Conservation (phyloP, 37 sponge, comb jelly and placozoan genomes). For the Tethya wilhelma region DNA sequence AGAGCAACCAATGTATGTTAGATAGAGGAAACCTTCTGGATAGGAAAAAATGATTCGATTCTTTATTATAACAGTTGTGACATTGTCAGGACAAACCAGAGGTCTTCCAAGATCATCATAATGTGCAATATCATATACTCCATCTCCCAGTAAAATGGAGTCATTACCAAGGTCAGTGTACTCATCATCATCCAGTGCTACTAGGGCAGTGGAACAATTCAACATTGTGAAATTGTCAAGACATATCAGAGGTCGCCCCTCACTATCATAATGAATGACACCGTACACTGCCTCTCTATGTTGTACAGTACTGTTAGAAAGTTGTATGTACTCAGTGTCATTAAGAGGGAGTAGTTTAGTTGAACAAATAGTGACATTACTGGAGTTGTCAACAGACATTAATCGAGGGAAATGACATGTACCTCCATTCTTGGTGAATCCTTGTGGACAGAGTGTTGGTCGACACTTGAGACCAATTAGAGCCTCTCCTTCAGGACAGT, state of each 20-base stretch:
- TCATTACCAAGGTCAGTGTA: conserved; percentile 3
- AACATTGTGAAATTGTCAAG: conserved; percentile 2
- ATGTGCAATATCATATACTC: not conserved
- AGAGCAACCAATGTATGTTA: conserved; percentile 55
- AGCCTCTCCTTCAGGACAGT: not conserved
- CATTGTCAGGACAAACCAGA: conserved; percentile 5
- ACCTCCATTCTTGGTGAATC: not conserved
- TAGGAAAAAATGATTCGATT: not conserved
- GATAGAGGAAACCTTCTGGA: conserved; percentile 4
- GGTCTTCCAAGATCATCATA: conserved; percentile 15
- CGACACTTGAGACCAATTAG: conserved; percentile 1
- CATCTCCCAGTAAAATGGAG: conserved; percentile 3
- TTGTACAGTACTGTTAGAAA: conserved; percentile 18
- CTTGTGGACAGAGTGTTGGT: conserved; percentile 8
- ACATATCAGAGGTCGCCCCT: not conserved
- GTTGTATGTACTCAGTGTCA: conserved; percentile 14
- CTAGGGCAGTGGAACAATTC: conserved; percentile 13
- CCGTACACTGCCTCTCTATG: not conserved
- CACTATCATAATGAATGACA: not conserved
- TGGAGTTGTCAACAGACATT: not conserved
- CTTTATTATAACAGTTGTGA: conserved; percentile 3
- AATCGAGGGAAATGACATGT: not conserved
- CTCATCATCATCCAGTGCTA: conserved; percentile 13
- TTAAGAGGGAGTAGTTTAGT: conserved; percentile 12
- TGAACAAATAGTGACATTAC: not conserved